phyloP scores from a whole-genome alignment of 2,888 invertebrate species.

The Ceriagrion tenellum region DNA sequence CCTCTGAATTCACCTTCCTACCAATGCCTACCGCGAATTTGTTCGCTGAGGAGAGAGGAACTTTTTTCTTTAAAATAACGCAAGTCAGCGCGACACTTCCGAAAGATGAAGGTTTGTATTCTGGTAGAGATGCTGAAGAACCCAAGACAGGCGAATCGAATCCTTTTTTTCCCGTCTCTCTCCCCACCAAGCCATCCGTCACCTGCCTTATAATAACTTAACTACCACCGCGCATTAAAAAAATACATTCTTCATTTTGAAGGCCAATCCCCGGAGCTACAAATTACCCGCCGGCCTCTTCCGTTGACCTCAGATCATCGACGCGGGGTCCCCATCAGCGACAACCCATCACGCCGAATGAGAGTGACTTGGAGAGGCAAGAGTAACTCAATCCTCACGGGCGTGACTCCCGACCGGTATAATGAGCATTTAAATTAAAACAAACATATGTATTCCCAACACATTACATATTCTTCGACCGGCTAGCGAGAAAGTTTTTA shows the following conservation, averaged over 20 bases:
- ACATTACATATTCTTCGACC: neutral
- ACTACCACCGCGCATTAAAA: neutral
- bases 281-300: neutral
- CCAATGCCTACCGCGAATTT: neutral
- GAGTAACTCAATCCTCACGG: neutral
- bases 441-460: constrained; percentile 12
- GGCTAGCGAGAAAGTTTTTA: neutral
- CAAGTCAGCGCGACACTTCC: neutral
- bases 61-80: neutral
- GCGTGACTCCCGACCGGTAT: neutral
- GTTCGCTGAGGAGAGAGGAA: neutral
- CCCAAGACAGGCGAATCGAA: neutral
- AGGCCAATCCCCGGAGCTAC: neutral
- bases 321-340: neutral
- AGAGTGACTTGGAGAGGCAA: neutral
- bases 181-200: neutral
- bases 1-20: neutral
- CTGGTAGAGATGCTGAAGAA: neutral
- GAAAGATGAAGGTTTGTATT: neutral
- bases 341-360: neutral
- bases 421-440: constrained; percentile 27
- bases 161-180: neutral
- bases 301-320: constrained; percentile 21
- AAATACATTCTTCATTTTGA: neutral
- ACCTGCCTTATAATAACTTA: constrained; percentile 5